Conservation (phyloP, 2,113 vertebrate species). For the Ceyx cyanopectus region DNA sequence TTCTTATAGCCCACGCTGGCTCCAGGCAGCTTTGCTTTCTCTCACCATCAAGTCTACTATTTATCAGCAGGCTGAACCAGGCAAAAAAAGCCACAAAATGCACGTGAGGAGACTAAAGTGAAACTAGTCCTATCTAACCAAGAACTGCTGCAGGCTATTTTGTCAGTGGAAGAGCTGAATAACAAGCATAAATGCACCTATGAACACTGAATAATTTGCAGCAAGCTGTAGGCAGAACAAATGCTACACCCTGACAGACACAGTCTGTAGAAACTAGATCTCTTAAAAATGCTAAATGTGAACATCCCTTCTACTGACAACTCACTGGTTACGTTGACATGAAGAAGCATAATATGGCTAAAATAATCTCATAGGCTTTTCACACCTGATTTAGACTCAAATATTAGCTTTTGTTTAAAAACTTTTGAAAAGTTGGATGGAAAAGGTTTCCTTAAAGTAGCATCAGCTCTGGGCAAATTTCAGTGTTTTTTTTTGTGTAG, state of each 20-base stretch:
- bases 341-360: background rate
- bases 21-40: background rate
- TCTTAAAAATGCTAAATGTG: slow-evolving; percentile 22
- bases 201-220: slow-evolving; percentile 45
- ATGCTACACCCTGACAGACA: slow-evolving; percentile 29
- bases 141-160: slow-evolving; percentile 43
- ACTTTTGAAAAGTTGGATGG: background rate
- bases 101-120: background rate
- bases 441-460: background rate
- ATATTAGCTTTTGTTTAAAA: background rate
- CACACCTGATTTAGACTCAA: background rate
- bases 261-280: background rate
- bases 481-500: background rate
- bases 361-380: background rate
- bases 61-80: background rate
- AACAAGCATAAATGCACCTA: slow-evolving; percentile 50
- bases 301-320: background rate
- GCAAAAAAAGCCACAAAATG: background rate
- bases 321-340: background rate
- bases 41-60: background rate
- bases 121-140: slow-evolving; percentile 47
- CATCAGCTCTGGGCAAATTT: background rate
- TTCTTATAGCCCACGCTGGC: accelerated
- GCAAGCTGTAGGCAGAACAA: slow-evolving; percentile 37
- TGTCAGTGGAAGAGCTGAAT: slow-evolving; percentile 41